phyloP scores from a whole-genome alignment of 1,140 invertebrate genomes.

The Eurytemora carolleeae region DNA sequence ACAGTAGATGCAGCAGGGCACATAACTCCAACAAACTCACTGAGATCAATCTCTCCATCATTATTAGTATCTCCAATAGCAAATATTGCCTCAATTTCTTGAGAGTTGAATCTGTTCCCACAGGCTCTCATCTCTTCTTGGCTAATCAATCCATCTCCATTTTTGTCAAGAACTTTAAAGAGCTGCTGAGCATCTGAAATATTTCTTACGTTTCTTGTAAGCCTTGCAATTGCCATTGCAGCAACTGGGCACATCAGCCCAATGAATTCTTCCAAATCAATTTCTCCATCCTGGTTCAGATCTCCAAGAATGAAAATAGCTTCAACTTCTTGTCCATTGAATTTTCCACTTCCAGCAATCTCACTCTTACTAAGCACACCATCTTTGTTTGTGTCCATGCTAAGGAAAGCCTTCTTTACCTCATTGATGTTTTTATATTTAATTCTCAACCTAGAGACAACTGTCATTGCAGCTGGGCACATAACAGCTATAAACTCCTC shows the following conservation, averaged over 20 bases:
- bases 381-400: background rate
- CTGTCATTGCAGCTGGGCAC: background rate
- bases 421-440: background rate
- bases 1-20: background rate
- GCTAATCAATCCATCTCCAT: background rate
- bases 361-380: background rate
- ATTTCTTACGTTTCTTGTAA: background rate
- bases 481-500: background rate
- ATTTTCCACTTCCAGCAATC: background rate
- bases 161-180: background rate
- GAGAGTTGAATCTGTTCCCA: background rate
- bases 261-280: background rate
- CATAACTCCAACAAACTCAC: background rate
- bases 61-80: background rate
- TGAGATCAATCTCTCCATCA: background rate
- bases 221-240: background rate
- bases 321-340: background rate
- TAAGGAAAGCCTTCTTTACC: background rate
- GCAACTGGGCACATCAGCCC: background rate
- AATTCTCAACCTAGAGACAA: background rate
- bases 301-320: background rate
- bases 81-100: background rate
- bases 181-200: background rate
- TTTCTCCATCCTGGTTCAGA: background rate
- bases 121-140: background rate